phyloP scores from a whole-genome alignment of 2,113 vertebrate genomes.

The Platycercus adscitus region DNA sequence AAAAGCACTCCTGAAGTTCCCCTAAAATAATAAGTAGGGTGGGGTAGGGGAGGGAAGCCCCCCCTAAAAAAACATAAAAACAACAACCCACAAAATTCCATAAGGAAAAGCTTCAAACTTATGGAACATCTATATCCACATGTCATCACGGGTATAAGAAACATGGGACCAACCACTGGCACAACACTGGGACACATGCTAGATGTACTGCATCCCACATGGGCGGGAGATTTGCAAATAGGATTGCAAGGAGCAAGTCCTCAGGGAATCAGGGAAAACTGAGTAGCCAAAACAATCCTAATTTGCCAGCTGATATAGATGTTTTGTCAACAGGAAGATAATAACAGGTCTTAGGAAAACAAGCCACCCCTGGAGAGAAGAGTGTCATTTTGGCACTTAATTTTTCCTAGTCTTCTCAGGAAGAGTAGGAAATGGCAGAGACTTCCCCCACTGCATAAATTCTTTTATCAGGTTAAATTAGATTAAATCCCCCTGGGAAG shows the following conservation, averaged over 20 bases:
- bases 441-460: not conserved
- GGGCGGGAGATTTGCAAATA: not conserved
- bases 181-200: not conserved
- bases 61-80: not conserved
- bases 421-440: not conserved
- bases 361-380: not conserved
- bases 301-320: not conserved
- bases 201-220: not conserved
- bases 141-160: not conserved
- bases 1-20: not conserved
- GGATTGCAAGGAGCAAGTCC: not conserved
- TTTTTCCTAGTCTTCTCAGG: not conserved
- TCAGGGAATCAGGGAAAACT: not conserved
- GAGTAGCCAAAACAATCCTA: not conserved
- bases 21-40: not conserved
- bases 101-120: not conserved
- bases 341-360: not conserved
- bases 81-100: not conserved
- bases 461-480: not conserved
- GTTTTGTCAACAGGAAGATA: not conserved
- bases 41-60: too few relatives aligned
- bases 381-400: not conserved
- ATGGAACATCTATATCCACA: not conserved
- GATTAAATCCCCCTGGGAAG: not conserved
- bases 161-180: rapidly evolving